phyloP scores from a whole-genome alignment of 2,113 vertebrate genomes.

The Eira barbara region DNA sequence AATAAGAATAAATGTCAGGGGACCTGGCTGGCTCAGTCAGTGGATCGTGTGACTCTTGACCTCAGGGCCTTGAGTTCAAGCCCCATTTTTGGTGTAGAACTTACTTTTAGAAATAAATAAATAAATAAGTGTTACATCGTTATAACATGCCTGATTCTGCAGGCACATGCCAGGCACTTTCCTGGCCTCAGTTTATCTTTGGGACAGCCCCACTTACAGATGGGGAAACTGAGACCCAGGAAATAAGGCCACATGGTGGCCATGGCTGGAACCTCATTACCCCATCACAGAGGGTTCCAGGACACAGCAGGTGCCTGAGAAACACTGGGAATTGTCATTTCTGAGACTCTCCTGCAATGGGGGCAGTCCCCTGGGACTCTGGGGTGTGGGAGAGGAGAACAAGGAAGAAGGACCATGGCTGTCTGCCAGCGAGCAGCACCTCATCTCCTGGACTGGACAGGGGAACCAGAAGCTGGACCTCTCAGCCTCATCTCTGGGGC shows the following conservation, averaged over 20 bases:
- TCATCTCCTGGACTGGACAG: neutral
- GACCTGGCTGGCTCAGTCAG: neutral
- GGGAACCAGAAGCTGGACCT: neutral
- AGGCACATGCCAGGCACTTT: neutral
- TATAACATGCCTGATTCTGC: neutral
- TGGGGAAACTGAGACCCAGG: neutral
- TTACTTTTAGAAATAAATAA: neutral
- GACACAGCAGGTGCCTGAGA: neutral
- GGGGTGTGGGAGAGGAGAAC: neutral
- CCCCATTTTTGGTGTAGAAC: neutral
- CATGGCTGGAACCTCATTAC: neutral
- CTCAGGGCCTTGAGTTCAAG: neutral
- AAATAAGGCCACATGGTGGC: neutral
- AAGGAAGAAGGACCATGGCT: neutral
- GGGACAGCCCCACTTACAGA: neutral
- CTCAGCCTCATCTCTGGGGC: neutral
- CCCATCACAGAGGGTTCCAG: neutral
- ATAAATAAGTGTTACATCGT: neutral
- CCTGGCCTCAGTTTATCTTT: neutral
- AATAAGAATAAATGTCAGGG: neutral
- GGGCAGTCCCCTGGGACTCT: neutral
- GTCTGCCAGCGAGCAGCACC: neutral
- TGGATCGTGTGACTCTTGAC: neutral
- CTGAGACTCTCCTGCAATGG: neutral
- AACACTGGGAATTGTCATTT: neutral